Percentiles rank a stretch among this genome's conserved stretches.
Evolutionary conservation across 1,140 invertebrate genomes (phyloP).

Genomic region (Hyphantria cunea): DNA sequence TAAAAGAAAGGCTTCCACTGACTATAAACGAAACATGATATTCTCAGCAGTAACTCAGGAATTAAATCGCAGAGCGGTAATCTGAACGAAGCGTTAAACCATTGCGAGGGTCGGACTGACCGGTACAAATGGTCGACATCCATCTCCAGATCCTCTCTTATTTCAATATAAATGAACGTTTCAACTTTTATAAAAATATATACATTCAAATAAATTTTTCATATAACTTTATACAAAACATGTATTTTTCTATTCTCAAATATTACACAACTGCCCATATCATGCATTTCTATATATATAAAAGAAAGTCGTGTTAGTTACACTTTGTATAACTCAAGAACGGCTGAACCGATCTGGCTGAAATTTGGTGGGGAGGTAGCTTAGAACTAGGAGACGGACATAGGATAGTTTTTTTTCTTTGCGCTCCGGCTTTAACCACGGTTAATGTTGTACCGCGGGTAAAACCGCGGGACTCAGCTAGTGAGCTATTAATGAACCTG

Average conservation of each 20-base stretch:
- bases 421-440: no score
- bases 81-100: conserved; percentile 16
- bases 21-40: not conserved
- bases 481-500: no score
- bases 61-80: not conserved
- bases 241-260: not conserved
- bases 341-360: conserved; percentile 30
- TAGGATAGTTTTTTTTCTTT: no score
- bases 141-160: conserved; percentile 44
- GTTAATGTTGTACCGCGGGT: no score
- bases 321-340: conserved; percentile 34
- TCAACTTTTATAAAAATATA: not conserved
- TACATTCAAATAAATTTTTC: no score
- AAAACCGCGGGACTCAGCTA: no score
- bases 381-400: no score
- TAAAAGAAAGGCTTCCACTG: no score
- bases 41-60: not conserved
- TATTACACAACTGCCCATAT: no score
- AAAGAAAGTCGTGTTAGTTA: conserved; percentile 38
- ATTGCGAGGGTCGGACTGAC: conserved; percentile 32
- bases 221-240: no score
- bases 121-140: conserved; percentile 48
- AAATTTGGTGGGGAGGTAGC: conserved; percentile 13
- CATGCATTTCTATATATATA: conserved; percentile 27
- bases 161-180: conserved; percentile 39